These are phyloP conservation scores for Diceros bicornis DNA, from an alignment of 2,797 vertebrate genomes.

Conservation along the genomic window DNA sequence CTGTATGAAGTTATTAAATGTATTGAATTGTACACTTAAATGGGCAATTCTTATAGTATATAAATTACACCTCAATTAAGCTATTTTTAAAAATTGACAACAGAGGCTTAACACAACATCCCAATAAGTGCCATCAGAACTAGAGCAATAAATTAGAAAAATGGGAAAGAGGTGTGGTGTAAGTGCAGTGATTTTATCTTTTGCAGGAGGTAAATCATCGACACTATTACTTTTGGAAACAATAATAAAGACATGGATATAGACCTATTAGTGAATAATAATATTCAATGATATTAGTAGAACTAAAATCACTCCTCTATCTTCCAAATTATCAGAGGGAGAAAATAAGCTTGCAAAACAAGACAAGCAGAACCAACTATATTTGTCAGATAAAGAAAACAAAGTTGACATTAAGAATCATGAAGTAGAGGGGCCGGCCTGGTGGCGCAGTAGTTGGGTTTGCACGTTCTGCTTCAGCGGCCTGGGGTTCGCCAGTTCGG, in stretches of 20 bases:
- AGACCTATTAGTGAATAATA: accelerated
- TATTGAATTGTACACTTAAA: neutral
- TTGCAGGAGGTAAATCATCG: no score
- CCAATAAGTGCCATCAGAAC: neutral
- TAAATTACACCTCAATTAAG: neutral
- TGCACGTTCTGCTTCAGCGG: no score
- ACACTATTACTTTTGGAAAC: neutral
- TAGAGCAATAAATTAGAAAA: neutral
- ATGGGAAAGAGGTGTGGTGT: neutral
- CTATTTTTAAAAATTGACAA: neutral
- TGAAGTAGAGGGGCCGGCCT: neutral
- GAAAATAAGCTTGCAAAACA: neutral
- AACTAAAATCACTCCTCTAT: neutral
- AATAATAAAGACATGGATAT: no score
- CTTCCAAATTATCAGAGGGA: neutral
- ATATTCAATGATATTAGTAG: neutral
- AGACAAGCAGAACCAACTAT: neutral
- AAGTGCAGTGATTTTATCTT: no score
- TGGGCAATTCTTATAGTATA: neutral
- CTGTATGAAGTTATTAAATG: neutral
- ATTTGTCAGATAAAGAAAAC: neutral
- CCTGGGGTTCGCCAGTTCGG: no score
- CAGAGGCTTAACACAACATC: neutral
- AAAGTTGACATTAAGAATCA: neutral
- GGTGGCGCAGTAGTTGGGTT: no score